Evolutionary conservation across 2,797 vertebrate species (phyloP).

Genomic region (Manis javanica): DNA sequence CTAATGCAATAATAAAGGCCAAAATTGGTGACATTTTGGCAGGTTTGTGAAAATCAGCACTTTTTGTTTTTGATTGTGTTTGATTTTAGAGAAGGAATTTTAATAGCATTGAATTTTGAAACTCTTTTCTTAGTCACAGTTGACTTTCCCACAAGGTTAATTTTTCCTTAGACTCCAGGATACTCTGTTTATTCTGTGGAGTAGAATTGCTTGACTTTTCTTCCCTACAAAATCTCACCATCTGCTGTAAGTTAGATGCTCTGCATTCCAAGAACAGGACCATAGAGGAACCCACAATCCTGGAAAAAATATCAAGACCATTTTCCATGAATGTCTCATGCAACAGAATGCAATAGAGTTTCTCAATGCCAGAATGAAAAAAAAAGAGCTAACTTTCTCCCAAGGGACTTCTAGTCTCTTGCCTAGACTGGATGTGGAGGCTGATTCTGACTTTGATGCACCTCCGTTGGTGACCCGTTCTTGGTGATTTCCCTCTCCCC

Average conservation of each 20-base stretch:
- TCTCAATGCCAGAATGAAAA: background rate
- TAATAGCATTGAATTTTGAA: slow-evolving; percentile 19
- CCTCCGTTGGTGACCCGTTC: background rate
- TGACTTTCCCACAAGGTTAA: background rate
- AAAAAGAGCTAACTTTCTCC: background rate
- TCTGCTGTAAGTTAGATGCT: background rate
- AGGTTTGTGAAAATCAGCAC: background rate
- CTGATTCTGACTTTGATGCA: background rate
- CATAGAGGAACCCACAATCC: background rate
- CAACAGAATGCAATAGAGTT: background rate
- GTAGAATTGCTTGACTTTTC: background rate
- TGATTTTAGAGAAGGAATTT: slow-evolving; percentile 30
- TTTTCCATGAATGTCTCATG: background rate
- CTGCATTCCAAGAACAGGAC: background rate
- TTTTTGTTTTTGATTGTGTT: background rate
- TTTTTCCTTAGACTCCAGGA: background rate
- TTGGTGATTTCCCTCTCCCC: background rate
- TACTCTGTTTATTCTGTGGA: background rate
- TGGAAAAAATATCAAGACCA: background rate
- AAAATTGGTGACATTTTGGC: background rate
- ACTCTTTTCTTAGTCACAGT: background rate
- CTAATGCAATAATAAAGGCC: slow-evolving; percentile 39
- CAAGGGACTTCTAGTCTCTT: background rate
- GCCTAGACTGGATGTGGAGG: background rate
- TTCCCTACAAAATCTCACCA: background rate